Base-by-base conservation (phyloP, 2,888 invertebrate species). In the Cheilosia vulpina region DNA sequence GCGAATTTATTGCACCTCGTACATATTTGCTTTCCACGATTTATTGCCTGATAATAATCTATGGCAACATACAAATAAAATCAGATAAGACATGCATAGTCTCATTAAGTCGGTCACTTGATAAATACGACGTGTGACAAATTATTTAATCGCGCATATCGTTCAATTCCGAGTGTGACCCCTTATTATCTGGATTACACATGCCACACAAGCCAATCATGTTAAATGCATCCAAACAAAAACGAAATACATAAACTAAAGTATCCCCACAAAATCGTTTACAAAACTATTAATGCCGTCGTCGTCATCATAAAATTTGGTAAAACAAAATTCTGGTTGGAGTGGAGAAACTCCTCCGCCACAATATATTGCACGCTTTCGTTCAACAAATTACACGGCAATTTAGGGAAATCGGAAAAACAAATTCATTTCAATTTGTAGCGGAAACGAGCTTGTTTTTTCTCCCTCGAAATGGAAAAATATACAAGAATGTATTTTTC, bases 371-470 rank as follows among this genome's bases (percentile, higher is more conserved):
- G 4, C 6, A 15, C 24, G 11, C n/a, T 19, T 77, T 58, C 66
- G 45, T 78, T 68, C 62, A 78, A n/a, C 31, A 79, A 79, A 84
- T 84, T 45, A 69, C 24, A 52, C 38, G 45, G 65, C 69, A 52
- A 84, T 79, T 79, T 58, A 34, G 63, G 52, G 57, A 80, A 72
- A 76, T 66, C 60, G 55, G 24, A 71, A 76, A 52, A 80, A 84
- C 63, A 79, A 84, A 84, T 69, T 69, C 53, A 65, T 75, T 84
- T 69, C 53, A 68, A 58, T 45, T 75, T 60, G 47, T 76, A 80
- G 62, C 71, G 71, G 84, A 80, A 80, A 71, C 31, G 58, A 85
- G 71, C 58, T 68, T 68, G 62, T 68, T 62, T 57, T 66, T n/a
- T 17, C 47, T 60, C 21, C 19, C 19, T 53, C 52, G n/a, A 68